Evolutionary conservation across 2,797 vertebrate species (phyloP), one percentile per base, ranked within the genome.

Genomic region (Alectoris magna): DNA sequence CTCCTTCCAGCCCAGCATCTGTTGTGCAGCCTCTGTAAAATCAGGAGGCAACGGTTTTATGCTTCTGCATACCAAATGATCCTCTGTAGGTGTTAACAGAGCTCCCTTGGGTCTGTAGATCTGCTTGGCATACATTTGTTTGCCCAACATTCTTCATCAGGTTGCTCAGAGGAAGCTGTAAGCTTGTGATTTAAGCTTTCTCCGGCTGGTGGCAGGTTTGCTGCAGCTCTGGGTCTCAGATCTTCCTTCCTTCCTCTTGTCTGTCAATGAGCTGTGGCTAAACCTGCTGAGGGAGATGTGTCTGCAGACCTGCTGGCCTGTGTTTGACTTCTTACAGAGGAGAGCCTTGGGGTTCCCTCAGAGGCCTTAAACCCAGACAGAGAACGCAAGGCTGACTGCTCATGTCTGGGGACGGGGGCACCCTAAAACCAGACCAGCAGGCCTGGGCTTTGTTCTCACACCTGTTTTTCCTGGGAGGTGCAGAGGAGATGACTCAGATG

Each of bases 141-240:
- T 10, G 46, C 74, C 70, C 31, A 17, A 6, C 14, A 8, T 22
- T 19, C 46, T 21, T 8, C 27, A 9, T 43, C 12, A 4, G 49
- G 51, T 36, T 19, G 70, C 63, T 56, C 11, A 5, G 44, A n/a
- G 87, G 34, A 46, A 58, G 41, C 62, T 1, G 0, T 2, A 15
- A 31, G 58, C 8, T 10, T 67, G 64, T 9, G 8, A 41, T 14
- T 27, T 36, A 29, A 69, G 78, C 43, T 89, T 70, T 79, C 66
- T 84, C 91, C 89, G 81, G 89, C 63, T 89, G 92, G 66, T 86
- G 92, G 94, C 89, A 85, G 73, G 19, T 92, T 92, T 87, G 89
- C 84, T 69, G 82, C 70, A 69, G 2, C 63, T 62, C 66, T 53
- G 24, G 23, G 22, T 17, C 49, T 85, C 29, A 4, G 31, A 72